phyloP scores from a whole-genome alignment of 2,797 vertebrate species.

The Pipistrellus kuhlii region DNA sequence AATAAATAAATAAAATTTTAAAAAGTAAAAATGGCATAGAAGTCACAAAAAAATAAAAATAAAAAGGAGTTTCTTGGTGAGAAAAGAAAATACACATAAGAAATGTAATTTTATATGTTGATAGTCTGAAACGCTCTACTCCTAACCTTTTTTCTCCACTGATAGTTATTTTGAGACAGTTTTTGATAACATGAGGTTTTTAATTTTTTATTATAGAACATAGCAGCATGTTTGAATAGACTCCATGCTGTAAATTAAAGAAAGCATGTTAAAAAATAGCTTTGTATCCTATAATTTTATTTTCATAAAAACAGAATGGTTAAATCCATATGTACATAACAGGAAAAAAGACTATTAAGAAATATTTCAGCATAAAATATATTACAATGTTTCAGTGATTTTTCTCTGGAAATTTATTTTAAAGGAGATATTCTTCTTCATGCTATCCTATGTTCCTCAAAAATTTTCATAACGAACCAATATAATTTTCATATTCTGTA shows the following conservation, averaged over 20 bases:
- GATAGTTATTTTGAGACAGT: constrained; percentile 31
- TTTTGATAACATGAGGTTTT: not conserved
- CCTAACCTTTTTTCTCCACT: not conserved
- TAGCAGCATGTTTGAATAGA: not conserved
- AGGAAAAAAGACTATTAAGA: not conserved
- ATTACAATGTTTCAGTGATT: constrained; percentile 44
- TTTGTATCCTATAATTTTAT: not conserved
- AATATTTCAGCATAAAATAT: not conserved
- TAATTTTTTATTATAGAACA: not conserved
- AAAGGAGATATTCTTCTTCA: constrained; percentile 1
- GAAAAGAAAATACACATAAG: not conserved
- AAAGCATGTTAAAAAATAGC: not conserved
- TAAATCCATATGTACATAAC: not conserved
- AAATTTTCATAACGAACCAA: not conserved
- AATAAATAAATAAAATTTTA: not conserved
- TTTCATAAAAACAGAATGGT: constrained; percentile 40
- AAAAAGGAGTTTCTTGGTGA: not conserved
- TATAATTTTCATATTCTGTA: not conserved
- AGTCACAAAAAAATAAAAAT: not conserved
- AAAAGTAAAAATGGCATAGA: not conserved
- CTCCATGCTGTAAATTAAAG: not conserved
- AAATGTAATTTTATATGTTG: not conserved
- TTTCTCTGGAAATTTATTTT: constrained; percentile 1
- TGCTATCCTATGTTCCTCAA: not conserved
- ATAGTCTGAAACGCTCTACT: not conserved